Conservation (phyloP, 2,113 vertebrate species). For the Hemibagrus wyckioides region DNA sequence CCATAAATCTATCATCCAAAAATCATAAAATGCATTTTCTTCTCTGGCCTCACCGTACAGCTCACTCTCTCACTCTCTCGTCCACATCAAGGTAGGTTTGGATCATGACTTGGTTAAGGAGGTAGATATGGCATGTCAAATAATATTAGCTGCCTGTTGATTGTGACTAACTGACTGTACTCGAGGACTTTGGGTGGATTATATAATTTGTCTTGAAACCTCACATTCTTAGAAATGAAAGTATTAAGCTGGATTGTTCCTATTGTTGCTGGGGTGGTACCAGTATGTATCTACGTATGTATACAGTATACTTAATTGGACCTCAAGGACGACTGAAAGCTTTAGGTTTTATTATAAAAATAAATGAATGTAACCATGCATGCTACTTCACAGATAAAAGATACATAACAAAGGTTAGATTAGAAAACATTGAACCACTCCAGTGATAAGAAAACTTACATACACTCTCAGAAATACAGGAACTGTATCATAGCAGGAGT, state of each 20-base stretch:
- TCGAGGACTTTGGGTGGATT: background rate
- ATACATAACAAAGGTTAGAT: background rate
- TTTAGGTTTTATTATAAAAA: background rate
- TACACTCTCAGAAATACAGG: too few relatives aligned
- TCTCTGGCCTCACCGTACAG: slow-evolving; percentile 43
- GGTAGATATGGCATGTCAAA: background rate
- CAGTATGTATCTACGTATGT: background rate
- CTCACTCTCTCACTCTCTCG: slow-evolving; percentile 50
- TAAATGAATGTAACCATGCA: background rate
- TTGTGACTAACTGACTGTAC: background rate
- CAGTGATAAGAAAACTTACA: too few relatives aligned
- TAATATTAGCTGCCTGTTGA: background rate
- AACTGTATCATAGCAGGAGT: background rate
- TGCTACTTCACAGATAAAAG: background rate
- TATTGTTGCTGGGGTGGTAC: background rate
- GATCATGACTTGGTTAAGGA: slow-evolving; percentile 22
- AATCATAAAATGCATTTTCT: slow-evolving; percentile 61
- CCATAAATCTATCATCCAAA: slow-evolving; percentile 63
- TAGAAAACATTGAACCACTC: background rate
- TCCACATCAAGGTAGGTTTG: slow-evolving; percentile 68
- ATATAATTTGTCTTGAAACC: background rate
- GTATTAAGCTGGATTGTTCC: background rate
- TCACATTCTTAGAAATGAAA: background rate
- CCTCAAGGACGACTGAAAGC: background rate
- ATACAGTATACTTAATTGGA: background rate